A percentile compares a stretch with the other conserved stretches of the same genome.
phyloP scores from a whole-genome alignment of 2,113 vertebrate genomes.

The Petrocephalus microphthalmus region DNA sequence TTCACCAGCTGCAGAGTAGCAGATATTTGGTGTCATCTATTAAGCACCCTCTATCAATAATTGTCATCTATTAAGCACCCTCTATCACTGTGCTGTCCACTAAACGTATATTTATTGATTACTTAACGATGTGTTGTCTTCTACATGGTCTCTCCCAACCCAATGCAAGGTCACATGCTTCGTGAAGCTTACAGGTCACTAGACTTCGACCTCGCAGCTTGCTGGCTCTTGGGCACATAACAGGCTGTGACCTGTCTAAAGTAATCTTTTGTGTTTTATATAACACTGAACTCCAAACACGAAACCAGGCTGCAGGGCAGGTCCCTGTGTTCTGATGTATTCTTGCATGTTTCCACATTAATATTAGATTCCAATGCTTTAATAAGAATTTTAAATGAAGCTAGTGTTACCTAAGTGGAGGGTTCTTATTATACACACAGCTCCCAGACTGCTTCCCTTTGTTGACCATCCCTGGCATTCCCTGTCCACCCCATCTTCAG shows the following conservation, averaged over 20 bases:
- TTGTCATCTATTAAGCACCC: not conserved
- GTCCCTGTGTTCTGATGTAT: not conserved
- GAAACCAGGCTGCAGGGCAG: not conserved
- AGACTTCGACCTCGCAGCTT: not conserved
- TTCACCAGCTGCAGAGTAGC: not conserved
- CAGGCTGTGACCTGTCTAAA: not conserved
- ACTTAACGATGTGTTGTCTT: not conserved
- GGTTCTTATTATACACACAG: not conserved
- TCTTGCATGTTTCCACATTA: not conserved
- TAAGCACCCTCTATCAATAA: not conserved
- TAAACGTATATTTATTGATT: not conserved
- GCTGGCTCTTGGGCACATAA: not conserved
- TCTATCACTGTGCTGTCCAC: not conserved
- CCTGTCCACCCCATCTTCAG: not conserved
- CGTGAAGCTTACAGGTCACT: not conserved
- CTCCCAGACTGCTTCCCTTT: not conserved
- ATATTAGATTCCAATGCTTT: not conserved
- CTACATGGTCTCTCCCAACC: not conserved
- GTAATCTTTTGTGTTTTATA: not conserved
- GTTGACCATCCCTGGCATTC: not conserved
- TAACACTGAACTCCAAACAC: not conserved
- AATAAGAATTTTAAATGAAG: not conserved
- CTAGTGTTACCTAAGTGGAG: not conserved
- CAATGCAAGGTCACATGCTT: not conserved
- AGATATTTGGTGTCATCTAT: not conserved